Conservation (phyloP, 2,888 invertebrate species). For the Orthosia incerta region DNA sequence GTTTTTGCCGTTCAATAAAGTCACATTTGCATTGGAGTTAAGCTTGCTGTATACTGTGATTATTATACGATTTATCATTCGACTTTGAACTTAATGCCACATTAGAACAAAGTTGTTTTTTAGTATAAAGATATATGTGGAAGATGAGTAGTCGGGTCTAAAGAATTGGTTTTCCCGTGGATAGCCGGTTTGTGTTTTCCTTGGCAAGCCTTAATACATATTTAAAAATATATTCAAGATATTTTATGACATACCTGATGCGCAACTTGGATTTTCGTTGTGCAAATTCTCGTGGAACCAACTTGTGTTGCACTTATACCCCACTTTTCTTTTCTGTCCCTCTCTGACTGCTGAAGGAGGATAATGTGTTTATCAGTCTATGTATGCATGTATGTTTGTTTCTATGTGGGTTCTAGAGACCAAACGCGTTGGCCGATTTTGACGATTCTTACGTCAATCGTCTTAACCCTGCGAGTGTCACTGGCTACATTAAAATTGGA, state of each 20-base stretch:
- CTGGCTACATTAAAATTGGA: too few relatives aligned
- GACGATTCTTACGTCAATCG: too few relatives aligned
- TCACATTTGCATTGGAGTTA: conserved; percentile 29
- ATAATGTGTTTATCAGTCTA: too few relatives aligned
- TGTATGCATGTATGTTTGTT: too few relatives aligned
- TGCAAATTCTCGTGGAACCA: neutral
- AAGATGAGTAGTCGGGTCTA: conserved; percentile 11
- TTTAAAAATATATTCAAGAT: conserved; percentile 24
- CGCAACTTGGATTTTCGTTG: neutral
- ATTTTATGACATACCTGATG: conserved; percentile 7
- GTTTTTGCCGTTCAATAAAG: conserved; percentile 27
- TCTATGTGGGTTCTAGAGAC: too few relatives aligned
- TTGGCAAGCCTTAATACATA: conserved; percentile 40
- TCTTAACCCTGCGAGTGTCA: too few relatives aligned
- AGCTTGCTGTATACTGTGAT: neutral
- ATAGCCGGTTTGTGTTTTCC: conserved; percentile 63
- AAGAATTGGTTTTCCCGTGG: conserved; percentile 64
- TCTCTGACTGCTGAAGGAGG: too few relatives aligned
- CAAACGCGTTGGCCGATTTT: too few relatives aligned
- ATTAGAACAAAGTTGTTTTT: conserved; percentile 22
- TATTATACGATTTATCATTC: conserved; percentile 5
- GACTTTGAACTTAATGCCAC: conserved; percentile 37
- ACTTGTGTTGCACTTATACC: too few relatives aligned
- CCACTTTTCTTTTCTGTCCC: too few relatives aligned
- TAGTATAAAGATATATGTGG: neutral